These are phyloP conservation scores for Dendrolimus punctatus DNA, from an alignment of 1,140 invertebrate species.

Conservation along the genomic window DNA sequence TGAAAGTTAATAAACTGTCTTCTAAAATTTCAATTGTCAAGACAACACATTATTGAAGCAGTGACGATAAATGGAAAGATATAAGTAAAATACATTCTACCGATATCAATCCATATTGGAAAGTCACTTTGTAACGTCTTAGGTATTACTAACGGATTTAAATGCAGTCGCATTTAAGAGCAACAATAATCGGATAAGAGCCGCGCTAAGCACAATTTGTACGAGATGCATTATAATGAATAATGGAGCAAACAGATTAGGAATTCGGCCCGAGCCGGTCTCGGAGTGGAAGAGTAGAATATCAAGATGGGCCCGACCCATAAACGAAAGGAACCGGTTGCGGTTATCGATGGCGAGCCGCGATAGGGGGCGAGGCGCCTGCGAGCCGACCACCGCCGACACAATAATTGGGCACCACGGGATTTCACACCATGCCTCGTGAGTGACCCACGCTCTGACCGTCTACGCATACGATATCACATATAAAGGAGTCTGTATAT, in stretches of 20 bases:
- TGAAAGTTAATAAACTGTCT: too few relatives aligned
- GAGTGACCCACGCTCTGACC: not conserved
- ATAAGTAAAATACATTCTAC: too few relatives aligned
- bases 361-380: constrained; percentile 60
- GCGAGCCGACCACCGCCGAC: constrained; percentile 50
- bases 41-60: too few relatives aligned
- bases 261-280: constrained; percentile 15
- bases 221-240: constrained; percentile 8
- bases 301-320: constrained; percentile 38
- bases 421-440: constrained; percentile 57
- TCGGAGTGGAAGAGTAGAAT: constrained; percentile 13
- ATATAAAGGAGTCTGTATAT: not conserved
- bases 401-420: constrained; percentile 64
- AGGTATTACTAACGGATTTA: not conserved
- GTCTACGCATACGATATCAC: not conserved
- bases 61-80: too few relatives aligned
- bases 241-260: constrained; percentile 13
- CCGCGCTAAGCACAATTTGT: constrained; percentile 1
- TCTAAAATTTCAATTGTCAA: too few relatives aligned
- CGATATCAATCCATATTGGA: too few relatives aligned
- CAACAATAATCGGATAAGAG: not conserved
- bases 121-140: too few relatives aligned
- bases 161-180: not conserved
- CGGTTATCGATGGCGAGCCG: constrained; percentile 57
- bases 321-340: constrained; percentile 62